phyloP scores from a whole-genome alignment of 2,888 invertebrate genomes.

The Hirtodrosophila trivittata region DNA sequence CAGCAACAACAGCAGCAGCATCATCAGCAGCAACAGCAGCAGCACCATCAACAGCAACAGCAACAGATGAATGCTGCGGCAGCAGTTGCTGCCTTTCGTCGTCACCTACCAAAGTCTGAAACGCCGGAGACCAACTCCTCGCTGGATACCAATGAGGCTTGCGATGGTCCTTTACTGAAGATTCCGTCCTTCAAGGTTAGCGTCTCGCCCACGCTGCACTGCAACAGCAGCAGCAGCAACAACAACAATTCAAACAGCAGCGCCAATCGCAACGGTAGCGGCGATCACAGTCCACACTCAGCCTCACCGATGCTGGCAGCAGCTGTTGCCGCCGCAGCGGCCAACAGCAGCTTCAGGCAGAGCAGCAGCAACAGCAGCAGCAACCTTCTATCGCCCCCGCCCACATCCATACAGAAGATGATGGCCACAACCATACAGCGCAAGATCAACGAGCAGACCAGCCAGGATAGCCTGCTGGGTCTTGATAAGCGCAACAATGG shows the following conservation, averaged over 20 bases:
- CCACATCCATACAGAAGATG: slow-evolving; percentile 91
- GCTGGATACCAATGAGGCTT: slow-evolving; percentile 81
- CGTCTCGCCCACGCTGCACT: slow-evolving; percentile 71
- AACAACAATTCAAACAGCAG: slow-evolving; percentile 71
- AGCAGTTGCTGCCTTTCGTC: slow-evolving; percentile 65
- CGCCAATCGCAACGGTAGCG: slow-evolving; percentile 84
- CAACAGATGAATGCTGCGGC: slow-evolving; percentile 57
- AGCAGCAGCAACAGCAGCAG: slow-evolving; percentile 59
- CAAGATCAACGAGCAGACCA: slow-evolving; percentile 85
- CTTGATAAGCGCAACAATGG: slow-evolving; percentile 84
- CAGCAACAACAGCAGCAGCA: slow-evolving; percentile 74
- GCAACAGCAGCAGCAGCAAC: slow-evolving; percentile 47
- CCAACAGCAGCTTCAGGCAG: slow-evolving; percentile 77
- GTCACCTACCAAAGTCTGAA: slow-evolving; percentile 83
- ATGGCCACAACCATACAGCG: slow-evolving; percentile 96
- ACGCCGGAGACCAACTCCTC: slow-evolving; percentile 84
- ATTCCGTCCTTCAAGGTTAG: slow-evolving; percentile 95
- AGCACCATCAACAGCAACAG: slow-evolving; percentile 76
- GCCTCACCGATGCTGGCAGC: slow-evolving; percentile 77
- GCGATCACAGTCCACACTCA: slow-evolving; percentile 83
- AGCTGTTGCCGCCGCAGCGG: slow-evolving; percentile 74
- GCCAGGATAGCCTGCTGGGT: slow-evolving; percentile 76
- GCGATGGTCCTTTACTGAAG: slow-evolving; percentile 91
- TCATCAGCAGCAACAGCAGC: slow-evolving; percentile 77
- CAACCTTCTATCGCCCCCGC: slow-evolving; percentile 85